phyloP scores from a whole-genome alignment of 2,797 vertebrate genomes.

The Urophycis tenuis region DNA sequence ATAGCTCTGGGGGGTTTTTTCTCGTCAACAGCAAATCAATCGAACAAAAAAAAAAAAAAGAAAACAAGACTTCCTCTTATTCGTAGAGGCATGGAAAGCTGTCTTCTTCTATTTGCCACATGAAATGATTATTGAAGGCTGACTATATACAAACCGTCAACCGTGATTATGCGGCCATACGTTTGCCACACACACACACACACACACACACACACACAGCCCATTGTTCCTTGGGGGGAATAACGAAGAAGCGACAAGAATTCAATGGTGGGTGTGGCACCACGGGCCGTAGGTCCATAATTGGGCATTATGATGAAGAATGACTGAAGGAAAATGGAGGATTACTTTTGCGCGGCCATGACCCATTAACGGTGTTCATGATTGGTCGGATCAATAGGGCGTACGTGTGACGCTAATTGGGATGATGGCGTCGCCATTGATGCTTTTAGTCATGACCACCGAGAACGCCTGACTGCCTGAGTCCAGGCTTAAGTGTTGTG shows the following conservation, averaged over 20 bases:
- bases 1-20: conserved; percentile 21
- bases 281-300: background rate
- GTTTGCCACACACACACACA: too few relatives aligned
- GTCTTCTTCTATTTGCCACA: conserved; percentile 4
- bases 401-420: conserved; percentile 22
- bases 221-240: background rate
- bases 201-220: too few relatives aligned
- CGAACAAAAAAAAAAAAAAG: conserved; percentile 4
- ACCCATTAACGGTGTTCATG: conserved; percentile 46
- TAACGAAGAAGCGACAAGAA: background rate
- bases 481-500: background rate
- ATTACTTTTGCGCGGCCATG: conserved; percentile 4
- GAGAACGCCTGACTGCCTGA: background rate
- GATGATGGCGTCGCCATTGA: background rate
- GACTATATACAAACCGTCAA: conserved; percentile 15
- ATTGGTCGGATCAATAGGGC: conserved; percentile 24
- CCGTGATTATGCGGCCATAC: background rate
- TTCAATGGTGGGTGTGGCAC: background rate
- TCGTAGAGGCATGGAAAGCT: background rate
- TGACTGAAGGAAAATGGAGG: conserved; percentile 19
- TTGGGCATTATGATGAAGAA: conserved; percentile 15
- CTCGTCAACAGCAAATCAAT: conserved; percentile 3
- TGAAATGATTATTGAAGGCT: conserved; percentile 4
- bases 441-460: background rate
- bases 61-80: conserved; percentile 9